Percentiles rank a stretch among this genome's conserved stretches.
Evolutionary conservation across 2,888 invertebrate genomes (phyloP).

Genomic region (Hydrotaea diabolus): DNA sequence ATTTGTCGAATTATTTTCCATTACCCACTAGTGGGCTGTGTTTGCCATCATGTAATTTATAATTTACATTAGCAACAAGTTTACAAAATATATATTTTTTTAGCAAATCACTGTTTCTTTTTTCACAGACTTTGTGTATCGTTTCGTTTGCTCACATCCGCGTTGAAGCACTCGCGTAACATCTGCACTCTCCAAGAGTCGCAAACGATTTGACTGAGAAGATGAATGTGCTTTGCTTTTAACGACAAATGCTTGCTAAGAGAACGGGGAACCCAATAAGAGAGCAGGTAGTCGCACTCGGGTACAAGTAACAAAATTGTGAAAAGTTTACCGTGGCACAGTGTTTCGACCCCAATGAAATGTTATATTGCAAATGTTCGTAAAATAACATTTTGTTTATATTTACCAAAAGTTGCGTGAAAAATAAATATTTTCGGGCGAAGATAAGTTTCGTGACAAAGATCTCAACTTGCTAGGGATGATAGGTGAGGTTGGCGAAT

Average conservation of each 20-base stretch:
- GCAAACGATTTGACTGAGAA: constrained; percentile 59
- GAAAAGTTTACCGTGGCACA: no score
- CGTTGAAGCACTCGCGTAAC: constrained; percentile 27
- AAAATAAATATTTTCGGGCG: no score
- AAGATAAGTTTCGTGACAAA: no score
- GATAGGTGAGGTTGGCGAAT: no score
- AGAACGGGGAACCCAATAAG: no score
- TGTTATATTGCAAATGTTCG: no score
- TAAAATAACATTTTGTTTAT: no score
- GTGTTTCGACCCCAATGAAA: no score
- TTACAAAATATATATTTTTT: constrained; percentile 53
- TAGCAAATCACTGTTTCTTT: constrained; percentile 33
- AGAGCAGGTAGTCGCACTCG: no score
- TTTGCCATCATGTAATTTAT: constrained; percentile 10
- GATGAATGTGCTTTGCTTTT: constrained; percentile 50
- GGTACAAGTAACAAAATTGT: no score
- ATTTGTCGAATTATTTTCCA: constrained; percentile 14
- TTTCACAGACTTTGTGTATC: constrained; percentile 41
- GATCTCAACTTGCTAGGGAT: no score
- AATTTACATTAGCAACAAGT: constrained; percentile 61
- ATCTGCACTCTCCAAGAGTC: constrained; percentile 49
- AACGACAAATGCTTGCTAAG: constrained; percentile 23
- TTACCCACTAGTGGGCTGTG: not conserved
- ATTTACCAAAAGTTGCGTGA: no score
- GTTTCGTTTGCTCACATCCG: constrained; percentile 16